Conservation (phyloP, 2,888 invertebrate genomes). For the Mylabris sibirica region DNA sequence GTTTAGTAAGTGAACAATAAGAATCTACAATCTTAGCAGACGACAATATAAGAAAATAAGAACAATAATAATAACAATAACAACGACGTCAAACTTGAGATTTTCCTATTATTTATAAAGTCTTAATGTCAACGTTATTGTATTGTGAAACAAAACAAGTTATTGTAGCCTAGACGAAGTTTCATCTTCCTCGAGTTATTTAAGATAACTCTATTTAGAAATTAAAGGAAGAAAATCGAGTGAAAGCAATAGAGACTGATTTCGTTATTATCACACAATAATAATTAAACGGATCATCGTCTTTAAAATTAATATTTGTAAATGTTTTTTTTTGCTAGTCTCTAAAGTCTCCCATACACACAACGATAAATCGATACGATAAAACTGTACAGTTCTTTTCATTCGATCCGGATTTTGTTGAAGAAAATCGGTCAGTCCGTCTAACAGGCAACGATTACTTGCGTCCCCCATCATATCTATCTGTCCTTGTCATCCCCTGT, state of each 20-base stretch:
- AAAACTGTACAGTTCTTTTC: too few relatives aligned
- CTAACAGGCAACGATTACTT: too few relatives aligned
- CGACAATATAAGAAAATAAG: too few relatives aligned
- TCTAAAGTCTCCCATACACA: too few relatives aligned
- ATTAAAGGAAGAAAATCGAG: neutral
- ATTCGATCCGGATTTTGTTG: neutral
- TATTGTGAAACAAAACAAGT: neutral
- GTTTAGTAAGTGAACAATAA: neutral
- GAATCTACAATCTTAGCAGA: too few relatives aligned
- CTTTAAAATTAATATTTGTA: neutral
- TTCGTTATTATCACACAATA: neutral
- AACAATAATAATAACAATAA: neutral
- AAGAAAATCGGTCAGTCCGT: too few relatives aligned
- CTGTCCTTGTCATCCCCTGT: too few relatives aligned
- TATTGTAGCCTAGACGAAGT: neutral
- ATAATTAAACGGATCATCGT: neutral
- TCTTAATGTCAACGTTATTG: conserved; percentile 4
- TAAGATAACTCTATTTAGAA: neutral
- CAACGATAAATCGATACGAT: too few relatives aligned
- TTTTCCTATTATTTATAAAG: neutral
- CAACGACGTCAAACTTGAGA: neutral
- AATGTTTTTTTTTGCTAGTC: too few relatives aligned
- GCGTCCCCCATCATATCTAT: too few relatives aligned
- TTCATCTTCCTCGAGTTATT: neutral
- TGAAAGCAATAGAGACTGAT: neutral